A percentile compares a stretch with the other conserved stretches of the same genome.
Conservation (phyloP, 2,113 vertebrate genomes). For the Corythornis cristatus region DNA sequence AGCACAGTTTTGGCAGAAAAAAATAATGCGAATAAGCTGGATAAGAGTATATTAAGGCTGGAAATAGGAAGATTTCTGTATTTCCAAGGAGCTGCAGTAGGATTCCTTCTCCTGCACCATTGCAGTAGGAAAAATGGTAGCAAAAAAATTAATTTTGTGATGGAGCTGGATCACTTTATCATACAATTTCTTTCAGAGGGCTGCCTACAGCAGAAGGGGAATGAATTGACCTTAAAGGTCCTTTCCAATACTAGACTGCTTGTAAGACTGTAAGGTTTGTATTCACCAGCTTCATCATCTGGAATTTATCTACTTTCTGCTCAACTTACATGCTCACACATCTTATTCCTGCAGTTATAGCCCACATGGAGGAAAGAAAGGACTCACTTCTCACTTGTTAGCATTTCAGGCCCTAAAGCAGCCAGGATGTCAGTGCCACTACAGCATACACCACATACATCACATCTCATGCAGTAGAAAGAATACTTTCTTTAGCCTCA, state of each 20-base stretch:
- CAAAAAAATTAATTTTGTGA: constrained; percentile 6
- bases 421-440: not conserved
- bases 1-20: constrained; percentile 46
- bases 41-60: not conserved
- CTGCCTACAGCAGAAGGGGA: constrained; percentile 6
- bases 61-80: constrained; percentile 23
- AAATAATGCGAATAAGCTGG: constrained; percentile 25
- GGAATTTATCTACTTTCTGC: not conserved
- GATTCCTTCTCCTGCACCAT: constrained; percentile 11
- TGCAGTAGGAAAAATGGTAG: not conserved
- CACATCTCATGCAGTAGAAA: not conserved
- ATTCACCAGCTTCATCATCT: constrained; percentile 11
- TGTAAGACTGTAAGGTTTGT: not conserved
- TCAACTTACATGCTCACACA: not conserved
- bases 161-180: constrained; percentile 2
- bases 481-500: not conserved
- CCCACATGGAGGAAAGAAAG: not conserved
- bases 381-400: not conserved
- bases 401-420: not conserved
- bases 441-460: not conserved
- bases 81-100: constrained; percentile 28
- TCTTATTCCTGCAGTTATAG: not conserved
- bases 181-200: not conserved
- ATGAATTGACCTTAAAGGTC: constrained; percentile 38
- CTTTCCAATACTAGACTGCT: not conserved